Conservation (phyloP, 2,113 vertebrate species). For the Hepsetus odoe region DNA sequence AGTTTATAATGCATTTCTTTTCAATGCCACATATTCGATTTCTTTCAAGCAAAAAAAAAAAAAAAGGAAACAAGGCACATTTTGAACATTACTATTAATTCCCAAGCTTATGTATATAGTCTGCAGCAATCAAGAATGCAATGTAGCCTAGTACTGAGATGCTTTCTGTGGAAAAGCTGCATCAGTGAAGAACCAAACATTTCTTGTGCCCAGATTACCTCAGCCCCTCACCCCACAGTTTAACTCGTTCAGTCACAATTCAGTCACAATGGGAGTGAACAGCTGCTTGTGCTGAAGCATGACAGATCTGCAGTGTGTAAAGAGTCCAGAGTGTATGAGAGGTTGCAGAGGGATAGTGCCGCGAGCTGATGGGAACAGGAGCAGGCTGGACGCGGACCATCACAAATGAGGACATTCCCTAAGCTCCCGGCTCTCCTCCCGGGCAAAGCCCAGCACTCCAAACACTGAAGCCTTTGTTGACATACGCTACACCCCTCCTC, state of each 20-base stretch:
- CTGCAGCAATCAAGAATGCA: too few species aligned
- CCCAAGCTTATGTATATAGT: too few species aligned
- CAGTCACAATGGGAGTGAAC: constrained; percentile 15
- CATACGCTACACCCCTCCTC: constrained; percentile 31
- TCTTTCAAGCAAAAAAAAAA: too few species aligned
- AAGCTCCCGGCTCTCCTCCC: constrained; percentile 43
- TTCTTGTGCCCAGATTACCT: constrained; percentile 14
- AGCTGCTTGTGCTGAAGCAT: constrained; percentile 46
- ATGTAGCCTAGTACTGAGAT: too few species aligned
- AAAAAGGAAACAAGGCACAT: too few species aligned
- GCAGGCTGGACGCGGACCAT: constrained; percentile 34
- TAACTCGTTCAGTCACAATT: constrained; percentile 4
- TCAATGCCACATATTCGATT: too few species aligned
- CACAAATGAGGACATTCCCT: constrained; percentile 59
- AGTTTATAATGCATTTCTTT: too few species aligned
- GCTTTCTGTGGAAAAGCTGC: background rate
- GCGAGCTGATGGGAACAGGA: constrained; percentile 35
- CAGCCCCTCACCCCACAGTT: background rate
- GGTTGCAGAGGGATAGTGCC: constrained; percentile 35
- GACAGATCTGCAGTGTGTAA: constrained; percentile 49
- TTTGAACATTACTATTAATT: too few species aligned
- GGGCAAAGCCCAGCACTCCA: constrained; percentile 50
- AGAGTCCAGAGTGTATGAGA: constrained; percentile 28
- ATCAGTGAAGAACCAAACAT: constrained; percentile 19
- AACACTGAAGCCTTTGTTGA: constrained; percentile 65